Base-by-base conservation (phyloP, 1,140 invertebrate species). In the Pseudomyrmex concolor region DNA sequence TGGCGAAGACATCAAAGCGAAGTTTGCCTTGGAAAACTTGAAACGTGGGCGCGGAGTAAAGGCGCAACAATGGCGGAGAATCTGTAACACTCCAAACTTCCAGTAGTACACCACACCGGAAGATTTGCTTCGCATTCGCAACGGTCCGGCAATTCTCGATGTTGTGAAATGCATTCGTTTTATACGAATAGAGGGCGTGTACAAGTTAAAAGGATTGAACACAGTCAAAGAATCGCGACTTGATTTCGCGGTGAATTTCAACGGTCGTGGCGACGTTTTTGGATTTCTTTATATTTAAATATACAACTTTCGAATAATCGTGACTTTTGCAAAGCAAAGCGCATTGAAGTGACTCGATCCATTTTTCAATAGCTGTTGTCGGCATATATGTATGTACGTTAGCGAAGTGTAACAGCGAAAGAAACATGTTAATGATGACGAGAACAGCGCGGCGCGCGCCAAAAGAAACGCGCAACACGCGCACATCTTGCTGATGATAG, bases 71-170 rank as follows among this genome's bases (percentile, higher is more conserved):
- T 67, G 25, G 48, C n/a, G 48, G 62, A 22, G 62, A 77, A 67
- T 77, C 62, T 25, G 17, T 43, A 48, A 17, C 62, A 66, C 62
- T 77, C 48, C 48, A 77, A 77, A 77, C 73, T 77, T 66, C 62
- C 73, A 62, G 62, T 10, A 34, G 34, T 34, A 34, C 17, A 60
- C 73, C 25, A 76, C 60, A n/a, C 48, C 73, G 48, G 62, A 77
- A 77, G 73, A 77, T 77, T 77, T 66, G 48, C 62, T 5, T 66
- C 48, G 25, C 62, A 45, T 77, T 77, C 67, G 62, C 48, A 17
- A 77, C 62, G 73, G 62, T 77, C 73, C 67, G 48, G 19, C 25
- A 48, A 77, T 77, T 77, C 73, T 22, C 62, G 48, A 43, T 48
- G 62, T 66, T 43, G 62, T 19, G 62, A 67, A 51, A 77, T 66